Conservation (phyloP, 2,113 vertebrate genomes). For the Protobothrops flavoviridis region DNA sequence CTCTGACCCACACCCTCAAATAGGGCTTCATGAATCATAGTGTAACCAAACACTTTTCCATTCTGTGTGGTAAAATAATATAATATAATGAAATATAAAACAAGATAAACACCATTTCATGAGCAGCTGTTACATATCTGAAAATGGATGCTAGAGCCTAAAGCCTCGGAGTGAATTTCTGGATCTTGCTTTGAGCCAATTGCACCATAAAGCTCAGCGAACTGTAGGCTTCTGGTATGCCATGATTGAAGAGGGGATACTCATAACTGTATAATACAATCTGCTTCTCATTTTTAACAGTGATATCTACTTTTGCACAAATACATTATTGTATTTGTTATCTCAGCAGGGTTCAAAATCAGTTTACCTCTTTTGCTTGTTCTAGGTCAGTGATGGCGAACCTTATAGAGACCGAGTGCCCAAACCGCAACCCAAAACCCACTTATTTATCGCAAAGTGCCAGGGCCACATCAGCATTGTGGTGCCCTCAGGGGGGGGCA, state of each 20-base stretch:
- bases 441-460: no score
- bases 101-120: background rate
- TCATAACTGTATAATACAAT: background rate
- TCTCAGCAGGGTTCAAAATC: constrained; percentile 2
- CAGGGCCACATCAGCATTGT: no score
- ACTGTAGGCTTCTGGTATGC: background rate
- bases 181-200: background rate
- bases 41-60: background rate
- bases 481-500: no score
- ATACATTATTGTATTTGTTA: constrained; percentile 20
- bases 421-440: no score
- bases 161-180: background rate
- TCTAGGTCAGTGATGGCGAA: background rate
- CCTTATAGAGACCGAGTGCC: no score
- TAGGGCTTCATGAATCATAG: constrained; percentile 2
- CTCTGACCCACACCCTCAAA: background rate
- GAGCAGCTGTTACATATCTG: background rate
- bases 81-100: background rate
- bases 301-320: background rate
- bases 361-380: constrained; percentile 24
- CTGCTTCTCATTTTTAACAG: accelerated
- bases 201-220: background rate
- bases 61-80: constrained; percentile 3
- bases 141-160: constrained; percentile 7
- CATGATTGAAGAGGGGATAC: constrained; percentile 7